Conservation (phyloP, 2,113 vertebrate species). For the Petrocephalus zakoni region DNA sequence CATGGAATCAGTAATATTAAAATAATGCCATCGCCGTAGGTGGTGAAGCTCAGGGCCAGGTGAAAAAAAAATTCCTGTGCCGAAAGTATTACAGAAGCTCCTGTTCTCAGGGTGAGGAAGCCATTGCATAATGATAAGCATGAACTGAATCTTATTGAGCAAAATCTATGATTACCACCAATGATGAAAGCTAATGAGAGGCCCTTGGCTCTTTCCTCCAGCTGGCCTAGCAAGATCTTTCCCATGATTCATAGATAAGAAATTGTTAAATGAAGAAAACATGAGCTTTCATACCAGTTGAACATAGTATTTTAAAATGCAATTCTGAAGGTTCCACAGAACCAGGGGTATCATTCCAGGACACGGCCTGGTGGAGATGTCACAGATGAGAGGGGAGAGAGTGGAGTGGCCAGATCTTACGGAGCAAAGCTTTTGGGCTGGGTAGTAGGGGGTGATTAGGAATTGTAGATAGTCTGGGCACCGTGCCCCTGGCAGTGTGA, state of each 20-base stretch:
- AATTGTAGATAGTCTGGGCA: constrained; percentile 11
- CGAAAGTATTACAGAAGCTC: neutral
- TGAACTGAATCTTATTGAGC: neutral
- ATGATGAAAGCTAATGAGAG: neutral
- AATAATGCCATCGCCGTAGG: neutral
- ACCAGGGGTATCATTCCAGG: neutral
- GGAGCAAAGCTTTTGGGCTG: neutral
- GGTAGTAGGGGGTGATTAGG: neutral
- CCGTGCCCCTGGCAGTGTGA: neutral
- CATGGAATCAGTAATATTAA: neutral
- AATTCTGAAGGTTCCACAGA: neutral
- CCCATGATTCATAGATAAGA: neutral
- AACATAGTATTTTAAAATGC: neutral
- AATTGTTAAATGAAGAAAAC: neutral
- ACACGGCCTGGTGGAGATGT: neutral
- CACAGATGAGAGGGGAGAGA: neutral
- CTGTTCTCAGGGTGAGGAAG: neutral
- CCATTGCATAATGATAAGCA: constrained; percentile 6
- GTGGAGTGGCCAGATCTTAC: neutral
- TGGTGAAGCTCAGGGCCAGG: neutral
- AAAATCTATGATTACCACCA: neutral
- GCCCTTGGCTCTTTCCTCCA: neutral
- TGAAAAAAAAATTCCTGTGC: neutral
- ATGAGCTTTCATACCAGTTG: neutral
- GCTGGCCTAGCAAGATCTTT: neutral